A percentile compares a stretch with the other conserved stretches of the same genome.
Evolutionary conservation across 2,797 vertebrate species (phyloP).

Genomic region (Pangasius macronema): DNA sequence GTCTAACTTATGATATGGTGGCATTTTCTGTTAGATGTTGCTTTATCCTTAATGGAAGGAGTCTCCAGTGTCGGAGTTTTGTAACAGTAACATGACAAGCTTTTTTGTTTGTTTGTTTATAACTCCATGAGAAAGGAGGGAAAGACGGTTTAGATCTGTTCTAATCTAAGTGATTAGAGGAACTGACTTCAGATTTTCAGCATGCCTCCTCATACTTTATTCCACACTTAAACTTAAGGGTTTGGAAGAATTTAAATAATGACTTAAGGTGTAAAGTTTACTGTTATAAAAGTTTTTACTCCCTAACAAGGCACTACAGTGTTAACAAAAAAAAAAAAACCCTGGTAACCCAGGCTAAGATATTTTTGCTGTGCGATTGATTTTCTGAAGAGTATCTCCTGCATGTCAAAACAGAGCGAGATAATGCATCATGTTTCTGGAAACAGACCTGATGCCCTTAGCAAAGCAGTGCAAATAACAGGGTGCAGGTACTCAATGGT

Average conservation of each 20-base stretch:
- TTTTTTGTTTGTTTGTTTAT: neutral
- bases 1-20: neutral
- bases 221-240: neutral
- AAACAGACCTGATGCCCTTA: conserved; percentile 20
- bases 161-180: neutral
- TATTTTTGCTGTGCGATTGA: conserved; percentile 10
- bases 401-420: conserved; percentile 6
- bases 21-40: neutral
- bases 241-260: neutral
- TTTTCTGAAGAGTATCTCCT: conserved; percentile 10
- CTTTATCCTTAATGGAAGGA: neutral
- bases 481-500: conserved; percentile 4
- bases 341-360: neutral
- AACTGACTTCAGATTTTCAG: neutral
- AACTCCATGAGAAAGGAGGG: neutral
- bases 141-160: neutral
- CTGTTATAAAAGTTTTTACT: neutral
- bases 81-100: neutral
- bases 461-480: conserved; percentile 20
- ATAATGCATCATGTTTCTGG: conserved; percentile 1
- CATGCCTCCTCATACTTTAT: neutral
- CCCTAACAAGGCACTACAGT: too few species aligned
- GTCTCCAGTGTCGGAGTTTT: neutral
- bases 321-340: neutral
- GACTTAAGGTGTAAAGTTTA: too few species aligned